Conservation (phyloP, 2,888 invertebrate species). For the Eumerus sabulonum region DNA sequence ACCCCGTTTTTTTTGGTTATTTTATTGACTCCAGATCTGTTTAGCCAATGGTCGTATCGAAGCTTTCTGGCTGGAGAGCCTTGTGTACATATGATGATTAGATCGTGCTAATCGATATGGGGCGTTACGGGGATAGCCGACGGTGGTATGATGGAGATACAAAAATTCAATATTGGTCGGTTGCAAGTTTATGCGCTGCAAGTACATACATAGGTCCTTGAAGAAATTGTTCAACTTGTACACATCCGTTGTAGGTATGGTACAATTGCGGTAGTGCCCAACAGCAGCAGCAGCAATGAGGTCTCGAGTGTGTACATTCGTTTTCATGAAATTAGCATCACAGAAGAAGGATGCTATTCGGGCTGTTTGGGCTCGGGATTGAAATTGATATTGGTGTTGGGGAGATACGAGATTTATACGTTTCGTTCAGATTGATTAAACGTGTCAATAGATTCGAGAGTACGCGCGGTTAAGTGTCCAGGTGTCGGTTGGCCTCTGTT, state of each 20-base stretch:
- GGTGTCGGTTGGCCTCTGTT: slow-evolving; percentile 8
- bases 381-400: neutral
- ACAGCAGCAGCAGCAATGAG: slow-evolving; percentile 29
- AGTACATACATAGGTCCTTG: too few species aligned
- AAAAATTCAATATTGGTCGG: slow-evolving; percentile 2
- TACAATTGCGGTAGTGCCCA: slow-evolving; percentile 2
- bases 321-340: slow-evolving; percentile 40
- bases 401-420: slow-evolving; percentile 13
- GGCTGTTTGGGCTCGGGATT: too few species aligned
- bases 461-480: neutral
- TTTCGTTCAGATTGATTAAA: slow-evolving; percentile 40
- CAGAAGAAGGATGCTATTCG: neutral
- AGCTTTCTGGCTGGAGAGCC: slow-evolving; percentile 36
- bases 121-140: too few species aligned
- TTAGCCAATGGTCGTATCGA: slow-evolving; percentile 30
- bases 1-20: slow-evolving; percentile 10
- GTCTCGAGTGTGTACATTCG: slow-evolving; percentile 35
- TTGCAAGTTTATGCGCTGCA: slow-evolving; percentile 11
- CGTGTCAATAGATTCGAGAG: slow-evolving; percentile 43
- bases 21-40: slow-evolving; percentile 9
- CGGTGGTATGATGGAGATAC: slow-evolving; percentile 7
- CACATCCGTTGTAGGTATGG: neutral
- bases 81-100: slow-evolving; percentile 59
- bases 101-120: slow-evolving; percentile 58
- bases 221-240: too few species aligned